A percentile compares a stretch with the other conserved stretches of the same genome.
Evolutionary conservation across 1,140 invertebrate genomes (phyloP).

Genomic region (Solenopsis invicta): DNA sequence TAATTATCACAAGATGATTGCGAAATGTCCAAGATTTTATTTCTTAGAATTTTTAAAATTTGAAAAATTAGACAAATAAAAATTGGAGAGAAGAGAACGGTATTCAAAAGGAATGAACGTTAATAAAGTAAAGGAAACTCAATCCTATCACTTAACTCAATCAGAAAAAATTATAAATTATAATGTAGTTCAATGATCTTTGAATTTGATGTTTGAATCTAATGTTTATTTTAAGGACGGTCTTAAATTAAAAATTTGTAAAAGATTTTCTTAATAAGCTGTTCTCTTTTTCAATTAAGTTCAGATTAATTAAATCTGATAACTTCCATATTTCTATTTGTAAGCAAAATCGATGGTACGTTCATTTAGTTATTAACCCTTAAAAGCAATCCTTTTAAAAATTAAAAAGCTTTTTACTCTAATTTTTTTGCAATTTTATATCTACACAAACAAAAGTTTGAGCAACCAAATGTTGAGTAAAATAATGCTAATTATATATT

Average conservation of each 20-base stretch:
- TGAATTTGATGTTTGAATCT: neutral
- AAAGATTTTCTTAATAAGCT: neutral
- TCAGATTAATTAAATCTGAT: neutral
- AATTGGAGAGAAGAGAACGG: neutral
- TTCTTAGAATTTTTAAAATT: neutral
- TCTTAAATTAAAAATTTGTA: neutral
- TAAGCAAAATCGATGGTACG: neutral
- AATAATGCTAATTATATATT: no score
- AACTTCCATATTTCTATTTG: neutral
- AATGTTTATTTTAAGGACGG: neutral
- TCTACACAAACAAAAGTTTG: no score
- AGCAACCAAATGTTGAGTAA: no score
- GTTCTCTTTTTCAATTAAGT: neutral
- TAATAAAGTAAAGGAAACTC: neutral
- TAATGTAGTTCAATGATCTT: neutral
- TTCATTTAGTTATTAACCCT: no score
- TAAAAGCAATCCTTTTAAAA: no score
- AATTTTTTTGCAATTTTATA: no score
- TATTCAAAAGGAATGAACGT: no score
- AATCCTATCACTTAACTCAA: neutral
- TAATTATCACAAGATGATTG: neutral
- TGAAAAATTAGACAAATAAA: neutral
- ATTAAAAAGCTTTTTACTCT: no score
- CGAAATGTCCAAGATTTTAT: neutral
- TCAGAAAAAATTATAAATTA: constrained; percentile 23